These are phyloP conservation scores for Rhaphigaster nebulosa DNA, from an alignment of 2,888 invertebrate species.

Conservation along the genomic window DNA sequence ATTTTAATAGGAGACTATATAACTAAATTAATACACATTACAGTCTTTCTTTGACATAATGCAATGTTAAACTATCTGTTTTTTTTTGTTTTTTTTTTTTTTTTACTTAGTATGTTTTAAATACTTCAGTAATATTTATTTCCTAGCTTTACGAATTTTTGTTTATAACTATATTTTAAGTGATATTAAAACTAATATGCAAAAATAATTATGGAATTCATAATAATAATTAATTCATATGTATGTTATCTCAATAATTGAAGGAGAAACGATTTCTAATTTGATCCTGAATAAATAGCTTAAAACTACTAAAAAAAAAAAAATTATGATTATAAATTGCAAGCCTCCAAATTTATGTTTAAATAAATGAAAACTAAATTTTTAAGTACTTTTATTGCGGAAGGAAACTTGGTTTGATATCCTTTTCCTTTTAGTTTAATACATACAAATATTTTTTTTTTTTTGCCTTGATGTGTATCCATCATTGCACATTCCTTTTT, in stretches of 20 bases:
- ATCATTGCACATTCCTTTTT: conserved; percentile 36
- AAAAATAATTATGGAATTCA: neutral
- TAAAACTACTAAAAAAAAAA: neutral
- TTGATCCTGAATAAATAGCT: neutral
- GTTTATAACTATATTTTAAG: neutral
- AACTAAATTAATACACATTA: neutral
- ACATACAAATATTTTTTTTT: conserved; percentile 44
- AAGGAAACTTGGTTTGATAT: conserved; percentile 1
- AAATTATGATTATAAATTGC: conserved; percentile 1
- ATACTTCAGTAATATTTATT: neutral
- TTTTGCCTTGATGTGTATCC: conserved; percentile 3
- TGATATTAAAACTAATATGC: neutral
- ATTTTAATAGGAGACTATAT: neutral
- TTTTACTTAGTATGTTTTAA: neutral
- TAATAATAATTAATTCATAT: neutral
- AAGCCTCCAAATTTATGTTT: conserved; percentile 8
- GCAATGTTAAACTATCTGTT: neutral
- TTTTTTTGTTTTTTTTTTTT: too few species aligned
- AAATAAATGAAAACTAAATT: conserved; percentile 31
- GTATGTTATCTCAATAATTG: neutral
- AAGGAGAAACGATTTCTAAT: neutral
- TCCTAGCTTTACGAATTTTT: neutral
- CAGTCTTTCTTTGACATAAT: neutral
- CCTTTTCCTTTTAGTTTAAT: conserved; percentile 18
- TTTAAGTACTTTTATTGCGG: conserved; percentile 43